Evolutionary conservation across 2,113 vertebrate genomes (phyloP), one percentile per base, ranked within the genome.

Genomic region (Sapayoa aenigma): DNA sequence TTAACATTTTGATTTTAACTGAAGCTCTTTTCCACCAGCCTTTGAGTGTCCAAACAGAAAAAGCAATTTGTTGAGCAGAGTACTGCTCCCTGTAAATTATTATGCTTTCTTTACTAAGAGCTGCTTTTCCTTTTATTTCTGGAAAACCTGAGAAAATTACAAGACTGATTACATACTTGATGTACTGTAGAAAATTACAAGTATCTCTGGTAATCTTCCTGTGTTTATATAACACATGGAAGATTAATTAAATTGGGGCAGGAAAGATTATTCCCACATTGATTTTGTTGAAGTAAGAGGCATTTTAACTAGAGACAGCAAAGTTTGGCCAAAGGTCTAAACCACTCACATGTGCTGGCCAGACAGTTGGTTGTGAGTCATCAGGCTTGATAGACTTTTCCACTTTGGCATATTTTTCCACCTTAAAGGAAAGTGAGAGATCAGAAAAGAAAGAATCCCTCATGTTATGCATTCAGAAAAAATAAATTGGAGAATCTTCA

Each of bases 361-460:
- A 99, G 93, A 99, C 98, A 69, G 98, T 98, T 37, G 98, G 98
- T 75, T 99, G 99, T 72, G 98, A 98, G 81, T 99, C 98, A 94
- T 99, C 98, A 95, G 99, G 92, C 95, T 99, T 99, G 92, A 99
- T 98, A 55, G 99, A 99, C 77, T 98, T 99, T 97, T 99, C 99
- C 63, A 99, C 99, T 98, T 99, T 99, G 78, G 99, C 99, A 11
- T 99, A 99, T 97, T 99, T 99, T 94, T 99, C 99, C 96, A 99
- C 99, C 99, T 99, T 95, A 53, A 94, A 83, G 68, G 94, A 67
- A 97, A 94, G 4, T 58, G 65, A 94, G 49, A 58, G 20, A 87
- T 60, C 27, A 73, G 78, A 93, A 91, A 68, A 80, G 13, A 76
- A 73, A 9, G 16, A 59, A 72, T 49, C 11, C 10, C 3, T 6